phyloP scores from a whole-genome alignment of 2,797 vertebrate genomes.

The Clarias platycephalus region DNA sequence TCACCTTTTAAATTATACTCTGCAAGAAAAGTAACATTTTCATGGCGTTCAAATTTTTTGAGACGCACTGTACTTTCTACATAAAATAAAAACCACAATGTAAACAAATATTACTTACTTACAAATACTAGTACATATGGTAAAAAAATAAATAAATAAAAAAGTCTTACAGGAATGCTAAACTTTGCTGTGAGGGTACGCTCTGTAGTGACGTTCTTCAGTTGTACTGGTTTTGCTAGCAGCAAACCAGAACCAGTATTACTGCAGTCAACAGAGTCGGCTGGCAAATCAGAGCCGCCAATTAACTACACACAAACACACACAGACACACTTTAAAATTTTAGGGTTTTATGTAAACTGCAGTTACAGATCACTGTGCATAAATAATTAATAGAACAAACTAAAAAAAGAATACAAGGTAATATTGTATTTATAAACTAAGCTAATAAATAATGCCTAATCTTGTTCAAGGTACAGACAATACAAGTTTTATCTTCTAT shows the following conservation, averaged over 20 bases:
- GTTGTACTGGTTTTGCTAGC: constrained; percentile 75
- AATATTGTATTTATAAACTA: not conserved
- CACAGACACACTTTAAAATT: not conserved
- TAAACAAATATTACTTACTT: not conserved
- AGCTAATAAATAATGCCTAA: not conserved
- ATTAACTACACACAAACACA: constrained; percentile 69
- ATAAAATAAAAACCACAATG: not conserved
- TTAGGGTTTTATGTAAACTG: not conserved
- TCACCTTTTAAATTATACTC: too few relatives aligned
- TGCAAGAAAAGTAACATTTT: too few relatives aligned
- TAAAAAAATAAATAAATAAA: constrained; percentile 18
- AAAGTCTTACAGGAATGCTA: constrained; percentile 78
- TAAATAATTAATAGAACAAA: not conserved
- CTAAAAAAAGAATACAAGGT: not conserved
- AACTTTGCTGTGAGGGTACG: constrained; percentile 78
- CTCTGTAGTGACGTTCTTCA: constrained; percentile 79
- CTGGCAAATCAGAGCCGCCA: constrained; percentile 73
- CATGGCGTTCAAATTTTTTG: too few relatives aligned
- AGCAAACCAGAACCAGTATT: constrained; percentile 80
- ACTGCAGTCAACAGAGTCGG: constrained; percentile 80
- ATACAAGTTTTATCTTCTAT: not conserved
- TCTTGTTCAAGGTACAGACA: not conserved
- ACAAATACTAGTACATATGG: not conserved
- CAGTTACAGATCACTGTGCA: not conserved
- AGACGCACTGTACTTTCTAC: not conserved